phyloP scores from a whole-genome alignment of 2,113 vertebrate genomes.

The Phrynosoma blainvillii region DNA sequence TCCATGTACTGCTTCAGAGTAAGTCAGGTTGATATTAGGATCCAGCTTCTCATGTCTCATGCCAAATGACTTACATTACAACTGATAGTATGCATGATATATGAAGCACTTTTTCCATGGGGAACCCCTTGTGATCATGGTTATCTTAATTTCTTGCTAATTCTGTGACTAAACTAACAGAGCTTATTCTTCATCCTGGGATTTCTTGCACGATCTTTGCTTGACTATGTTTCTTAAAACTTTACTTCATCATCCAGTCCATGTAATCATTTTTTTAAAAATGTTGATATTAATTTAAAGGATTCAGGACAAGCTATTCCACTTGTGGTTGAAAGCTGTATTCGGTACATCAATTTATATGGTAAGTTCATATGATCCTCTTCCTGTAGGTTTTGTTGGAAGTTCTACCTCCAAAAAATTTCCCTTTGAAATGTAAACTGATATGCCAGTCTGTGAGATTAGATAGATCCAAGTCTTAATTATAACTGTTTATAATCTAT shows the following conservation, averaged over 20 bases:
- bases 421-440: rapidly evolving
- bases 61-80: conserved; percentile 42
- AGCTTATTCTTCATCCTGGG: conserved; percentile 60
- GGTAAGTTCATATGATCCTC: conserved; percentile 75
- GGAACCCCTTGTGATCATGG: conserved; percentile 41
- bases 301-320: conserved; percentile 95
- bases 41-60: conserved; percentile 49
- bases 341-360: conserved; percentile 97
- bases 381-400: rapidly evolving
- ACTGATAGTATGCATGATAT: not conserved
- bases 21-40: conserved; percentile 23
- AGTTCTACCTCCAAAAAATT: not conserved
- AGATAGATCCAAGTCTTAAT: rapidly evolving
- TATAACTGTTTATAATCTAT: rapidly evolving
- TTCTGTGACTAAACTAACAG: conserved; percentile 68
- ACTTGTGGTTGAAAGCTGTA: conserved; percentile 95
- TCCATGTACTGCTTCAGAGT: not conserved
- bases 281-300: conserved; percentile 66
- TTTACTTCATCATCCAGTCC: not conserved
- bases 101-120: conserved; percentile 19
- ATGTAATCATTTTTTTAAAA: conserved; percentile 28
- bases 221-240: conserved; percentile 16
- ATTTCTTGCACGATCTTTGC: conserved; percentile 29
- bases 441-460: not conserved
- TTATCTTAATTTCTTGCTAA: conserved; percentile 67